These are phyloP conservation scores for Pipa parva DNA, from an alignment of 2,113 vertebrate species.

Conservation along the genomic window DNA sequence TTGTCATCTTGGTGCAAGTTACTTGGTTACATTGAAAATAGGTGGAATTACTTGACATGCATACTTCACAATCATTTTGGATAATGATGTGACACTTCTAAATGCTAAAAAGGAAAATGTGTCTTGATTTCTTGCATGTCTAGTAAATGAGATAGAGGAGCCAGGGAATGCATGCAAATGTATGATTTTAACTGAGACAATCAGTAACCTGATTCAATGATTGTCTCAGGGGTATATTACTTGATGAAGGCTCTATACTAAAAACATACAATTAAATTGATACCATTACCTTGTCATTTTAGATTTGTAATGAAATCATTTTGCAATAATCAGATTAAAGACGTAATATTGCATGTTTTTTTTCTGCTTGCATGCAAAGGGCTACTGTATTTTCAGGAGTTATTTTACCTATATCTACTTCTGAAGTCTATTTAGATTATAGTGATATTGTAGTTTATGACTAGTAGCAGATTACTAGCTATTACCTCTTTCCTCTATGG, in stretches of 20 bases:
- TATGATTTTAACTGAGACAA: neutral
- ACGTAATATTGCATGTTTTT: too few relatives aligned
- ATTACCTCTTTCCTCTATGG: too few relatives aligned
- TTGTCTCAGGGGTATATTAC: neutral
- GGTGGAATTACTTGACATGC: constrained; percentile 10
- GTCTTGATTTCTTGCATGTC: constrained; percentile 15
- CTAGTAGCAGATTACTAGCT: too few relatives aligned
- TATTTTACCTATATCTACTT: too few relatives aligned
- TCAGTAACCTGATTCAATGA: constrained; percentile 4
- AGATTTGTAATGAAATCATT: too few relatives aligned
- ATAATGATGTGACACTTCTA: constrained; percentile 23
- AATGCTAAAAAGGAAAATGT: constrained; percentile 10
- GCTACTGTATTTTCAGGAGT: too few relatives aligned
- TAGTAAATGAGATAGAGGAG: neutral
- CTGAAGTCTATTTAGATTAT: too few relatives aligned
- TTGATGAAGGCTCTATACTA: too few relatives aligned
- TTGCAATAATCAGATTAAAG: too few relatives aligned
- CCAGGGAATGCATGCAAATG: constrained; percentile 5
- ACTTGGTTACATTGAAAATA: neutral
- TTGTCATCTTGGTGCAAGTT: too few relatives aligned
- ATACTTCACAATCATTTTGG: constrained; percentile 21
- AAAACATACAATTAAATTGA: neutral
- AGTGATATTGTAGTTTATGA: too few relatives aligned
- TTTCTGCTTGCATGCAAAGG: too few relatives aligned
- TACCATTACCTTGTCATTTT: neutral